Conservation (phyloP, 2,888 invertebrate genomes). For the Sthenelais limicola region DNA sequence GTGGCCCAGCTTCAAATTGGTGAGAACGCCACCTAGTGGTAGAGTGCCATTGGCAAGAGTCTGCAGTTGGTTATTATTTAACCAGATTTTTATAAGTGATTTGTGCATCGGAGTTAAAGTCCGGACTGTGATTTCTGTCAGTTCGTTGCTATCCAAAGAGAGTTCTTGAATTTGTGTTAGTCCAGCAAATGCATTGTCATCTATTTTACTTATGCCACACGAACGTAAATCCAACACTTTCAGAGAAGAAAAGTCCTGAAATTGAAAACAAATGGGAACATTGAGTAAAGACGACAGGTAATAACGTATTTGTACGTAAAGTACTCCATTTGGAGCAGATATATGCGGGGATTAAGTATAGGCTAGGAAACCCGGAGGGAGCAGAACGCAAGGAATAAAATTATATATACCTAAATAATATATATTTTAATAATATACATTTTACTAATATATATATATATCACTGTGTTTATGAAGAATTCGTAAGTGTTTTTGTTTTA, state of each 20-base stretch:
- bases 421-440: no score
- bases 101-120: neutral
- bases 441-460: no score
- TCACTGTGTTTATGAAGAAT: neutral
- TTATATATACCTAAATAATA: no score
- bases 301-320: no score
- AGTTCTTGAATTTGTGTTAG: neutral
- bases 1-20: neutral
- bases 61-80: neutral
- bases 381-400: no score
- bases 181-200: neutral
- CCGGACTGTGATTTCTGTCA: neutral
- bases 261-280: no score
- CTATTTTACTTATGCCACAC: neutral
- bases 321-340: no score
- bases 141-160: neutral
- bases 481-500: neutral
- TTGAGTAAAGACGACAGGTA: no score
- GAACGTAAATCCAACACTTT: neutral
- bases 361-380: no score
- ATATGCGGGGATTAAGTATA: no score
- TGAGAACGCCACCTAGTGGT: neutral
- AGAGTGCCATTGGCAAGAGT: conserved; percentile 15
- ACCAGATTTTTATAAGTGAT: neutral
- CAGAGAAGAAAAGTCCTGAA: conserved; percentile 8